Evolutionary conservation across 2,797 vertebrate species (phyloP), one percentile per base, ranked within the genome.

Genomic region (Crocodylus rhombifer): DNA sequence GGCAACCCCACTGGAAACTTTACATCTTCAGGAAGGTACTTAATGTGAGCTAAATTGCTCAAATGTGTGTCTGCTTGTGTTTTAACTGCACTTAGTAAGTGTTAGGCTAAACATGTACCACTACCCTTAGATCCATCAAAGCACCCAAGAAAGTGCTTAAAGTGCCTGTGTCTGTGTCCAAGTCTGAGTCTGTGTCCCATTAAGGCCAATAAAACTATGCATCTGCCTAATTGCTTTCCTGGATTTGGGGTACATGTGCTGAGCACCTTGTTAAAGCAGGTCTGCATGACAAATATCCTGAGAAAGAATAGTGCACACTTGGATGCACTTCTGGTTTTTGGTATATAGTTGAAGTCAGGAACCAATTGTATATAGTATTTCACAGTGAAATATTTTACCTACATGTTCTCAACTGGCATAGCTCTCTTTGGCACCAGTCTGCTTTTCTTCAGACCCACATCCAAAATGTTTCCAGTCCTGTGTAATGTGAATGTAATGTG

Each of bases 151-250:
- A 69, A 56, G 51, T 25, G 42, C 26, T 90, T 42, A 30, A 42
- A 69, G 80, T 60, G 77, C 18, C 8, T 0, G 4, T 0, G 77
- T 26, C 8, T 0, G 4, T 0, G 0, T 8, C 0, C n/a, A n/a
- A 76, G 5, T 9, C 76, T 74, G 14, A 1, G 75, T 73, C 23
- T 2, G 28, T 42, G 36, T 84, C 55, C 51, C 6, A 0, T 30
- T 69, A 30, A 42, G 15, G 55, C 64, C 26, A 8, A 4, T 26
- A 5, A 42, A 7, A 14, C 10, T 64, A n/a, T n/a, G 57, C 23
- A 1, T 5, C 0, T 6, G 30, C 55, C 67, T 14, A n/a, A 79
- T 13, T 4, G 2, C 4, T 16, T 14, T 12, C 21, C 60, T 58
- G 26, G 7, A 28, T 57, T 42, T 71, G 14, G 23, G 74, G 67